Percentiles rank a stretch among this genome's conserved stretches.
phyloP scores from a whole-genome alignment of 2,797 vertebrate genomes.

The Gadopsis bispinosus region DNA sequence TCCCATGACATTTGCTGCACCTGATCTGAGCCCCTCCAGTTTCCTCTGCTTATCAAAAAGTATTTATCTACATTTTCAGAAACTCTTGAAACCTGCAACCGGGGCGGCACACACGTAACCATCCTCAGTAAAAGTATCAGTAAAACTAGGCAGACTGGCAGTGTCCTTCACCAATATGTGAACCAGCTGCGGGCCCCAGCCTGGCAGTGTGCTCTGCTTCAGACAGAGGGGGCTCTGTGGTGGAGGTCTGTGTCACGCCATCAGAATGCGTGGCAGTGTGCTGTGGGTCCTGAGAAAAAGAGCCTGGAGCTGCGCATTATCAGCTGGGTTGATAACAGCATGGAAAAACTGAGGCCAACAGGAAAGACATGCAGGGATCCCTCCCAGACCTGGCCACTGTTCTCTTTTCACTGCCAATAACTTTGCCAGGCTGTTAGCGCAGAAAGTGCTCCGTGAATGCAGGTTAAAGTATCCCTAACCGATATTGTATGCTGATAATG shows the following conservation, averaged over 20 bases:
- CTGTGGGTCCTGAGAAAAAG: conserved; percentile 83
- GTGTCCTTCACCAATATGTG: conserved; percentile 64
- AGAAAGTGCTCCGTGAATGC: conserved; percentile 32
- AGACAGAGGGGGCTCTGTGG: conserved; percentile 78
- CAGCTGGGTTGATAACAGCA: conserved; percentile 85
- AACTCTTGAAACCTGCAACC: conserved; percentile 30
- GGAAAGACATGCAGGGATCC: conserved; percentile 85
- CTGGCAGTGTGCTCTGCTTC: conserved; percentile 60
- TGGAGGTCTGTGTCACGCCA: conserved; percentile 75
- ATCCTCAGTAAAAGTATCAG: conserved; percentile 42
- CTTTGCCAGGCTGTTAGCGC: conserved; percentile 28
- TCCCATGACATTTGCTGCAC: background rate
- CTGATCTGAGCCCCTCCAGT: background rate
- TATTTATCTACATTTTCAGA: background rate
- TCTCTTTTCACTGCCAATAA: conserved; percentile 81
- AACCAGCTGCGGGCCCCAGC: conserved; percentile 70
- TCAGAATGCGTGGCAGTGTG: conserved; percentile 76
- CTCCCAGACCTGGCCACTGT: conserved; percentile 74
- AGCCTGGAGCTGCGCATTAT: conserved; percentile 81
- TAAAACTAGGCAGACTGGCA: conserved; percentile 55
- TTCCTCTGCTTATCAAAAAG: background rate
- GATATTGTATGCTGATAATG: background rate
- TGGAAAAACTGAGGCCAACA: conserved; percentile 88
- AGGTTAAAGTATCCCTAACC: background rate
- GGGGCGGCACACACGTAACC: conserved; percentile 7